Evolutionary conservation across 2,113 vertebrate species (phyloP), one percentile per base, ranked within the genome.

Genomic region (Istiophorus platypterus): DNA sequence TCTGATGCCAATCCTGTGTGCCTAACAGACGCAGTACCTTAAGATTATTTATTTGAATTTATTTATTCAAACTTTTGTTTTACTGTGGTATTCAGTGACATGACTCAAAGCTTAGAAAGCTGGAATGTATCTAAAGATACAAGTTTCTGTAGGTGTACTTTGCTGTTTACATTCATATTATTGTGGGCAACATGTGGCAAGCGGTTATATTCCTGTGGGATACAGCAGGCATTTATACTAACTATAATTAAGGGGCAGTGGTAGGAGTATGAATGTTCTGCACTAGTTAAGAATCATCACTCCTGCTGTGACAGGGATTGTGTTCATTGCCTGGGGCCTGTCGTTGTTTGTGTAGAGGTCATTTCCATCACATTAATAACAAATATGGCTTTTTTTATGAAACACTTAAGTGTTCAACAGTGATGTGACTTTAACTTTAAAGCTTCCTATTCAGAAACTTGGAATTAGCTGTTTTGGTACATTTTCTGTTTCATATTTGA

Each of bases 41-140:
- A n/a, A 56, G 66, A 24, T 52, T 91, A 91, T 94, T 94, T 92
- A 93, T 89, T 88, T 74, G 39, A 78, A 66, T 71, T 70, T 92
- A 92, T 93, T 93, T 93, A 92, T 92, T 91, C 41, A 52, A 42
- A 63, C 29, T 58, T 58, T 80, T 12, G 59, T 86, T 80, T 82
- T 73, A 82, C 54, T 66, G 42, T 80, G 39, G 34, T 68, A 42
- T 59, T 61, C 29, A 52, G 14, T n/a, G 29, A 31, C 42, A 42
- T n/a, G 27, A 67, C 15, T 79, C 27, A 75, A 42, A 64, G 18
- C 72, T 27, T 9, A 41, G 37, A 39, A 51, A 42, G 42, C 17
- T 62, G 12, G 37, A 41, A 4, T n/a, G 5, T 22, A 34, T 56
- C 13, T 31, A 45, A 51, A 75, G 73, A 42, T 42, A 24, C 11